Conservation (phyloP, 2,113 vertebrate genomes). For the Notothenia coriiceps region DNA sequence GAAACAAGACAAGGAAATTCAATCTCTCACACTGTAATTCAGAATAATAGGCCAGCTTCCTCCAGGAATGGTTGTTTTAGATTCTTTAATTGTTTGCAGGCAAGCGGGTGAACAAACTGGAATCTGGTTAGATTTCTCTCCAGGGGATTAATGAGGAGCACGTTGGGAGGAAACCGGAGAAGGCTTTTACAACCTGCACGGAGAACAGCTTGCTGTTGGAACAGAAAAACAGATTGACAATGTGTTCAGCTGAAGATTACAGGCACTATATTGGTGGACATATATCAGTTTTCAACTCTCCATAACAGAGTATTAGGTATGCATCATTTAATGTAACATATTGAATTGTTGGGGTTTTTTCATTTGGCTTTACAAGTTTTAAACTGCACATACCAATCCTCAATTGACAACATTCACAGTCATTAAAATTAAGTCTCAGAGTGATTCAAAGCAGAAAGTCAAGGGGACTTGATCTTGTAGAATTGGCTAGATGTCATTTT, state of each 20-base stretch:
- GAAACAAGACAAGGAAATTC: conserved; percentile 64
- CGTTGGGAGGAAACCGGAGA: conserved; percentile 46
- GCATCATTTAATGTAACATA: no score
- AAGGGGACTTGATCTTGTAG: not conserved
- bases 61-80: conserved; percentile 60
- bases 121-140: conserved; percentile 63
- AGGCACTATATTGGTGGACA: not conserved
- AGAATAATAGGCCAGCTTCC: conserved; percentile 73
- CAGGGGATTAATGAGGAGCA: conserved; percentile 62
- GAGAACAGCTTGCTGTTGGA: conserved; percentile 11
- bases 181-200: conserved; percentile 18
- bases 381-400: no score
- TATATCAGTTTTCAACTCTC: no score
- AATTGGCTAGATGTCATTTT: not conserved
- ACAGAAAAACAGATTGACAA: conserved; percentile 14
- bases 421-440: not conserved
- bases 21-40: conserved; percentile 72
- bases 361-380: no score
- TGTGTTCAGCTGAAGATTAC: not conserved
- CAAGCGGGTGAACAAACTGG: conserved; percentile 63
- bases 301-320: no score
- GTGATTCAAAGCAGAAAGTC: not conserved
- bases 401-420: not conserved
- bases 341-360: no score
- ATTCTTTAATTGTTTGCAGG: conserved; percentile 82